A percentile compares a stretch with the other conserved stretches of the same genome.
phyloP scores from a whole-genome alignment of 2,888 invertebrate species.

The Geotrupes spiniger region DNA sequence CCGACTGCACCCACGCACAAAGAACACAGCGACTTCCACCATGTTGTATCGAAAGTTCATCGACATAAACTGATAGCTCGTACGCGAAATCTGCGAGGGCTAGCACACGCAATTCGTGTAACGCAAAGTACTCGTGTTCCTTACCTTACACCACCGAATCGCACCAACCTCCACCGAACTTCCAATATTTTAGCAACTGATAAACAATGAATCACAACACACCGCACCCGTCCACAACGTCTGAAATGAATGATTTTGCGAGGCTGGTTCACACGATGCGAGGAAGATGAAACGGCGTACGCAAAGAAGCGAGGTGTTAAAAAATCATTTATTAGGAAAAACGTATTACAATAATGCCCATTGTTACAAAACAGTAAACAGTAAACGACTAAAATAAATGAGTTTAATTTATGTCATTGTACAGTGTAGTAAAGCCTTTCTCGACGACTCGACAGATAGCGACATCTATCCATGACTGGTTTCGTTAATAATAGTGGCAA shows the following conservation, averaged over 20 bases:
- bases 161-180: constrained; percentile 26
- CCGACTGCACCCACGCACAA: constrained; percentile 39
- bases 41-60: constrained; percentile 44
- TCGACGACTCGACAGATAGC: constrained; percentile 4
- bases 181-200: constrained; percentile 24
- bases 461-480: constrained; percentile 9
- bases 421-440: constrained; percentile 9
- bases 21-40: constrained; percentile 40
- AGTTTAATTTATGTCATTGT: constrained; percentile 9
- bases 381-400: background rate
- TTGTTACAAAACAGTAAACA: constrained; percentile 2
- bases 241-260: constrained; percentile 13
- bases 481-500: too few relatives aligned
- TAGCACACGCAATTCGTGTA: background rate
- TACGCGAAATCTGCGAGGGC: background rate
- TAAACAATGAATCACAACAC: constrained; percentile 29
- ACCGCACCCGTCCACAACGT: constrained; percentile 36
- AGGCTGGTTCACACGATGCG: constrained; percentile 15
- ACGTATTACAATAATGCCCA: constrained; percentile 8
- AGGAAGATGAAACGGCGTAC: constrained; percentile 1
- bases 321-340: constrained; percentile 15
- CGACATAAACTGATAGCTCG: constrained; percentile 28
- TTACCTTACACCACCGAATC: constrained; percentile 41
- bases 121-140: constrained; percentile 7
- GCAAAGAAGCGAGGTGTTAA: background rate